A percentile compares a stretch with the other conserved stretches of the same genome.
phyloP scores from a whole-genome alignment of 1,140 invertebrate genomes.

The Oncopodura yosiiana region DNA sequence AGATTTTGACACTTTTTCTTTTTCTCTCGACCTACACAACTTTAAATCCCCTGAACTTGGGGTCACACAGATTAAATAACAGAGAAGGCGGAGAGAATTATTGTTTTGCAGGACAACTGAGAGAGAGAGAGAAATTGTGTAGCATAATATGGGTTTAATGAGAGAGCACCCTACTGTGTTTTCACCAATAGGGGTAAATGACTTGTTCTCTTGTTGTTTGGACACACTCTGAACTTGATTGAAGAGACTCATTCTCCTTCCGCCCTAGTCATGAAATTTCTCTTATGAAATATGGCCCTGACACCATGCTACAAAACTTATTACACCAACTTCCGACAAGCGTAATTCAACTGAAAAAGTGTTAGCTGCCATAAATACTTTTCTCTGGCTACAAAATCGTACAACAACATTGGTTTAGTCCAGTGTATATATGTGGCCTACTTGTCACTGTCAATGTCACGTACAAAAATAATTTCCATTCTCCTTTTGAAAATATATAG shows the following conservation, averaged over 20 bases:
- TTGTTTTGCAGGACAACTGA: not conserved
- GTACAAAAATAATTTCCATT: no score
- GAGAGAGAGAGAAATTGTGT: constrained; percentile 7
- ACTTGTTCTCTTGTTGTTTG: constrained; percentile 14
- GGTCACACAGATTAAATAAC: no score
- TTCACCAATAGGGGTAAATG: constrained; percentile 16
- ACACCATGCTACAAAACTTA: no score
- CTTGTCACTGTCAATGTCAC: no score
- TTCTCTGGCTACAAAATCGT: no score
- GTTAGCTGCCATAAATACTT: constrained; percentile 4
- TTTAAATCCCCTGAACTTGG: no score
- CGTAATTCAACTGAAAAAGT: constrained; percentile 11
- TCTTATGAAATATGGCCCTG: constrained; percentile 9
- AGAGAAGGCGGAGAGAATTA: no score
- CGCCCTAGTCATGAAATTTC: not conserved
- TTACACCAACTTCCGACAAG: constrained; percentile 2
- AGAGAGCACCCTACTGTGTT: constrained; percentile 14
- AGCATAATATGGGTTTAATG: constrained; percentile 19
- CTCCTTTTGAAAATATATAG: no score
- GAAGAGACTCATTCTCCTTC: constrained; percentile 2
- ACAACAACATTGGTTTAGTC: no score
- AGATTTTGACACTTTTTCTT: not conserved
- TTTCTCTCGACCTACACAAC: no score
- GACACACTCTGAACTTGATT: constrained; percentile 14
- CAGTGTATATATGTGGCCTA: no score